Evolutionary conservation across 2,888 invertebrate species (phyloP).

Genomic region (Idaea dimidiata): DNA sequence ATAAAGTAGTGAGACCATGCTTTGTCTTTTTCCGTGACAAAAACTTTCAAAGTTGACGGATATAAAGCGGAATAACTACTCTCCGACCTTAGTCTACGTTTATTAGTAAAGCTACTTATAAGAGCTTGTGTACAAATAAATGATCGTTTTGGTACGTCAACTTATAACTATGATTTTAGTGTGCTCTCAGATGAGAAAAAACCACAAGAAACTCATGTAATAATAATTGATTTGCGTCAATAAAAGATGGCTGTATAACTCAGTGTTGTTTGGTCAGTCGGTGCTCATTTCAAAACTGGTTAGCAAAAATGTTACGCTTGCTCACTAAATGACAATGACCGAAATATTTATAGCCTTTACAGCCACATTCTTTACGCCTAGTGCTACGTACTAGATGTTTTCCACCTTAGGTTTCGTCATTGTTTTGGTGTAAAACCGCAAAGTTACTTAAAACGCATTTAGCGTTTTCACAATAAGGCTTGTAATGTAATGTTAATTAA

Average conservation of each 20-base stretch:
- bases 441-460: background rate
- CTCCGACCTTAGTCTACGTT: too few relatives aligned
- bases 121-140: too few relatives aligned
- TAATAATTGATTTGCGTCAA: background rate
- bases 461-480: slow-evolving; percentile 7
- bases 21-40: too few relatives aligned
- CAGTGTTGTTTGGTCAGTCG: slow-evolving; percentile 9
- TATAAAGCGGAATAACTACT: too few relatives aligned
- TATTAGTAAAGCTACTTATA: too few relatives aligned
- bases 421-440: background rate
- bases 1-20: too few relatives aligned
- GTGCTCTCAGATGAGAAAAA: too few relatives aligned
- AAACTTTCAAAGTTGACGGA: too few relatives aligned
- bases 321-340: slow-evolving; percentile 24
- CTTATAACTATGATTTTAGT: too few relatives aligned
- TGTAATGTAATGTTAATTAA: background rate
- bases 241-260: background rate
- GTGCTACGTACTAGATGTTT: background rate
- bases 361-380: background rate
- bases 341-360: slow-evolving; percentile 22
- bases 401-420: background rate
- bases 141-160: too few relatives aligned
- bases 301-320: slow-evolving; percentile 7
- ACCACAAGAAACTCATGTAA: too few relatives aligned
- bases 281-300: slow-evolving; percentile 21